Conservation (phyloP, 2,888 invertebrate species). For the Hedya salicella region DNA sequence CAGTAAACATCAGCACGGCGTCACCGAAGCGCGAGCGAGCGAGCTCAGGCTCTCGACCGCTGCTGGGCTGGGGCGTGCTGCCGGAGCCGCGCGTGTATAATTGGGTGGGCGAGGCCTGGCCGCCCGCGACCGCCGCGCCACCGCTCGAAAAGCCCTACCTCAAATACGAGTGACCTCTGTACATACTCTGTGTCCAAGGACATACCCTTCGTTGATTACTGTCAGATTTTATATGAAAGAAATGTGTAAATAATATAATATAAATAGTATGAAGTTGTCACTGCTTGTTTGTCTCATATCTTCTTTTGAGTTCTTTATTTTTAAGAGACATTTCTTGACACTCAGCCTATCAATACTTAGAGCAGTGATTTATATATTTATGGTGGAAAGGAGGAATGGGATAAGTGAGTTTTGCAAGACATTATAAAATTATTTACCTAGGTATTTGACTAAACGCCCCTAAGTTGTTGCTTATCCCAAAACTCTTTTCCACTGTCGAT, state of each 20-base stretch:
- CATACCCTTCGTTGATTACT: slow-evolving; percentile 66
- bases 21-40: slow-evolving; percentile 90
- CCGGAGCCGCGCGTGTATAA: slow-evolving; percentile 59
- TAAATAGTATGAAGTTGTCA: slow-evolving; percentile 61
- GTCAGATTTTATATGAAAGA: slow-evolving; percentile 76
- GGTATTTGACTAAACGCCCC: too few relatives aligned
- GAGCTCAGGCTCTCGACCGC: slow-evolving; percentile 47
- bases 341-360: too few relatives aligned
- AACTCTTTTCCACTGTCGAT: too few relatives aligned
- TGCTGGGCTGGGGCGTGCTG: slow-evolving; percentile 70
- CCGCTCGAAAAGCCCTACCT: slow-evolving; percentile 76
- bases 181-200: slow-evolving; percentile 46
- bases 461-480: too few relatives aligned
- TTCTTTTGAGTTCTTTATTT: not conserved
- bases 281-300: slow-evolving; percentile 17
- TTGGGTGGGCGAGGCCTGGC: slow-evolving; percentile 62
- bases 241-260: slow-evolving; percentile 76
- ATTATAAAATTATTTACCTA: too few relatives aligned
- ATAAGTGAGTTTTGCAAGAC: too few relatives aligned
- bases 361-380: too few relatives aligned
- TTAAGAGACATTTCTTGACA: too few relatives aligned
- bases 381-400: too few relatives aligned
- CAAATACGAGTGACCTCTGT: slow-evolving; percentile 73
- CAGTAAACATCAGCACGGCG: slow-evolving; percentile 94
- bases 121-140: slow-evolving; percentile 56